These are phyloP conservation scores for Isotomurus palustris DNA, from an alignment of 2,888 invertebrate genomes.

Conservation along the genomic window DNA sequence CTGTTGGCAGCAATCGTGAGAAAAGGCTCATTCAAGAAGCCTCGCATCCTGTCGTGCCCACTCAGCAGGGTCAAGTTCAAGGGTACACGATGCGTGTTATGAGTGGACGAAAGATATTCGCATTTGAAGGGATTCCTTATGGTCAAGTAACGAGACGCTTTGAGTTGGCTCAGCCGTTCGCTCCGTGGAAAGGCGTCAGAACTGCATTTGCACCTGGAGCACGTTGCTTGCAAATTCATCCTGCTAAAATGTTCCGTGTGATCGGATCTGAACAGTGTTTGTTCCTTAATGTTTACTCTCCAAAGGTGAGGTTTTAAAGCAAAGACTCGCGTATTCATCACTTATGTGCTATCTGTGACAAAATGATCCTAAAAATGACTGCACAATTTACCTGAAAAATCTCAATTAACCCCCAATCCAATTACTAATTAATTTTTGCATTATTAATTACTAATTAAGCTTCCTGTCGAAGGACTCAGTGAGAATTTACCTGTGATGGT, in stretches of 20 bases:
- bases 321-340: not conserved
- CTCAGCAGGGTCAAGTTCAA: slow-evolving; percentile 3
- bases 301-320: not conserved
- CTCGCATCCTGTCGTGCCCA: slow-evolving; percentile 7
- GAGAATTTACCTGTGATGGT: slow-evolving; percentile 12
- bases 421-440: not conserved
- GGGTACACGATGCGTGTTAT: slow-evolving; percentile 16
- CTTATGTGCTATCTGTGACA: too few relatives aligned
- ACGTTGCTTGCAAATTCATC: slow-evolving; percentile 16
- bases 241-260: slow-evolving; percentile 15
- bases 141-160: not conserved
- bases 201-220: slow-evolving; percentile 14
- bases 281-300: slow-evolving; percentile 6
- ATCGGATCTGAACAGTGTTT: slow-evolving; percentile 13
- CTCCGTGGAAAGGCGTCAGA: slow-evolving; percentile 12
- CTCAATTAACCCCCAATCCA: not conserved
- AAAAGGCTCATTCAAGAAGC: slow-evolving; percentile 13
- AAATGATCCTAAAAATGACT: too few relatives aligned
- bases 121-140: slow-evolving; percentile 20
- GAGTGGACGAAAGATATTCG: slow-evolving; percentile 15
- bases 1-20: not conserved
- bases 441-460: too few relatives aligned
- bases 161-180: not conserved
- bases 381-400: too few relatives aligned
- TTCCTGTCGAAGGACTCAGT: slow-evolving; percentile 22